A percentile compares a stretch with the other conserved stretches of the same genome.
Conservation (phyloP, 2,888 invertebrate species). For the Caenorhabditis uteleia region DNA sequence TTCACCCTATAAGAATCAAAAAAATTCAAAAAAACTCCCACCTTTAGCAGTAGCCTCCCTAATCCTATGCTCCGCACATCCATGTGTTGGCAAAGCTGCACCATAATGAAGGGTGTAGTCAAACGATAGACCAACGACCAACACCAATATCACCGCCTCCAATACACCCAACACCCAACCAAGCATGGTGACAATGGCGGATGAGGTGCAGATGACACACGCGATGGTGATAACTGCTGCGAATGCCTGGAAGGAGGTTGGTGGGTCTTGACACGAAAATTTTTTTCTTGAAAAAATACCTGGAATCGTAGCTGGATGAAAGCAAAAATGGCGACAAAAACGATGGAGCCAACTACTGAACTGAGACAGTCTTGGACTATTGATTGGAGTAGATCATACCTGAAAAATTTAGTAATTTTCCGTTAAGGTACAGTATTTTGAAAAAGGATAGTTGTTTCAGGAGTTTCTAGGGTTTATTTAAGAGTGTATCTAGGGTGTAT, state of each 20-base stretch:
- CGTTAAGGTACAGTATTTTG: background rate
- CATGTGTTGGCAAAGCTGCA: slow-evolving; percentile 52
- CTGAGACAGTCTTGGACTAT: slow-evolving; percentile 65
- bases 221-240: slow-evolving; percentile 60
- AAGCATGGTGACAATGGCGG: slow-evolving; percentile 56
- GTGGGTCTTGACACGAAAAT: background rate
- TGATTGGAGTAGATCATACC: slow-evolving; percentile 65
- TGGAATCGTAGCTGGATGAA: slow-evolving; percentile 52
- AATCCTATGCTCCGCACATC: slow-evolving; percentile 50
- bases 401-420: no score
- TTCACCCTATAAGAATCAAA: no score
- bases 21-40: no score
- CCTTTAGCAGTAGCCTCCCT: slow-evolving; percentile 38
- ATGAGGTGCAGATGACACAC: slow-evolving; percentile 58
- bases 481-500: no score
- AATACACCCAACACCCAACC: slow-evolving; percentile 68
- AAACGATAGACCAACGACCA: slow-evolving; percentile 67
- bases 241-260: slow-evolving; percentile 43
- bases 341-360: slow-evolving; percentile 58
- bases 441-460: no score
- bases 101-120: slow-evolving; percentile 69
- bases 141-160: slow-evolving; percentile 67
- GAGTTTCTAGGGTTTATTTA: no score
- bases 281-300: slow-evolving; percentile 8
- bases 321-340: slow-evolving; percentile 64